A percentile compares a stretch with the other conserved stretches of the same genome.
These are phyloP conservation scores for Trichonephila clavipes DNA, from an alignment of 1,140 invertebrate genomes.

Conservation along the genomic window DNA sequence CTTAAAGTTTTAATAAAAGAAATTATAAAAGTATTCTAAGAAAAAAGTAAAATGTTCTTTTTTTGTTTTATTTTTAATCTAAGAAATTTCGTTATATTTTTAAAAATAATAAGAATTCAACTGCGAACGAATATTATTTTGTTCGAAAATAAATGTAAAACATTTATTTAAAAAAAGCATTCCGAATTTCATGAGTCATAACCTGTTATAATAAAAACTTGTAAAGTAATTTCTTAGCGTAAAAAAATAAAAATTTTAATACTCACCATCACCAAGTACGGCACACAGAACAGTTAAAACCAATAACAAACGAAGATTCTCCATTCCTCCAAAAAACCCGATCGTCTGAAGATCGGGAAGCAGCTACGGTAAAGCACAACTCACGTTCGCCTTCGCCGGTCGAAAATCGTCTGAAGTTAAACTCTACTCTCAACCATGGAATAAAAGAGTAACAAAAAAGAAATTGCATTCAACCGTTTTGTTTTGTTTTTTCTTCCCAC, in stretches of 20 bases:
- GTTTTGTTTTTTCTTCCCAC: slow-evolving; percentile 52
- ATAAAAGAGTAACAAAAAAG: slow-evolving; percentile 58
- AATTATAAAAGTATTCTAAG: too few species aligned
- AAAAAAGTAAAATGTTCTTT: too few species aligned
- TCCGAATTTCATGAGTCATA: too few species aligned
- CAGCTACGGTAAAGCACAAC: slow-evolving; percentile 57
- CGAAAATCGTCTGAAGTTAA: slow-evolving; percentile 61
- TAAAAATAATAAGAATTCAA: too few species aligned
- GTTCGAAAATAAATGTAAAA: too few species aligned
- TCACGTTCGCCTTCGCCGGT: slow-evolving; percentile 33
- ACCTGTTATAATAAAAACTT: too few species aligned
- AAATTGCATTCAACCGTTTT: slow-evolving; percentile 45
- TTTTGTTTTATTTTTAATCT: too few species aligned
- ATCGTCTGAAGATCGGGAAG: slow-evolving; percentile 55
- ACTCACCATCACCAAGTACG: slow-evolving; percentile 40
- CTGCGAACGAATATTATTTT: too few species aligned
- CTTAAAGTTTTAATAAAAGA: too few species aligned
- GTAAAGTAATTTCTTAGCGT: not conserved
- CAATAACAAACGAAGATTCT: slow-evolving; percentile 29
- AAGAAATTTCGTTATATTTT: too few species aligned
- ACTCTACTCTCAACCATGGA: slow-evolving; percentile 29
- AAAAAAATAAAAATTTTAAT: not conserved
- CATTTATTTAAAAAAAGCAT: too few species aligned
- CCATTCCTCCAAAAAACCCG: slow-evolving; percentile 48
- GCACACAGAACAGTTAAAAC: slow-evolving; percentile 48